phyloP scores from a whole-genome alignment of 2,113 vertebrate species.

The Percopsis transmontana region DNA sequence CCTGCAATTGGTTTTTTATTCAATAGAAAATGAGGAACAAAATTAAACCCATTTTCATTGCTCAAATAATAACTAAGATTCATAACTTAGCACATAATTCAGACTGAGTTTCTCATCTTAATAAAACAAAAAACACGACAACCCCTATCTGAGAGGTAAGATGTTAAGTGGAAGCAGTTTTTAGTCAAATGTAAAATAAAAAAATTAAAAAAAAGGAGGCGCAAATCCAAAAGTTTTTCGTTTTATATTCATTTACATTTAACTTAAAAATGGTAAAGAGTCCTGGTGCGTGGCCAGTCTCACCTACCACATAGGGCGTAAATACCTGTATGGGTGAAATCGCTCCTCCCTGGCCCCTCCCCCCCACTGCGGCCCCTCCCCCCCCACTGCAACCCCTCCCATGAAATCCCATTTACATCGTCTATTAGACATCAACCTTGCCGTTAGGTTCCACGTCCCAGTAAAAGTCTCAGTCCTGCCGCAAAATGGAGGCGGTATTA shows the following conservation, averaged over 20 bases:
- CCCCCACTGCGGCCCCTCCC: constrained; percentile 26
- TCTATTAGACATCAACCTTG: constrained; percentile 53
- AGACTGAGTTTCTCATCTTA: constrained; percentile 39
- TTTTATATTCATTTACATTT: constrained; percentile 80
- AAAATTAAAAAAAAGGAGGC: constrained; percentile 68
- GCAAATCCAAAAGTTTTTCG: constrained; percentile 60
- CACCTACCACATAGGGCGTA: constrained; percentile 71
- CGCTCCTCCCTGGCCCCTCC: constrained; percentile 41
- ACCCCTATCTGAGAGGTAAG: constrained; percentile 49
- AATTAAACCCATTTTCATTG: constrained; percentile 57
- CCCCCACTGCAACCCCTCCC: constrained; percentile 8
- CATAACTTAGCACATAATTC: constrained; percentile 56
- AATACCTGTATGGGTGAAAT: constrained; percentile 66
- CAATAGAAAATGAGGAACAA: constrained; percentile 69
- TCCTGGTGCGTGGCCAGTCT: constrained; percentile 77
- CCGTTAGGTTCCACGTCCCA: constrained; percentile 73
- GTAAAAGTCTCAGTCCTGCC: constrained; percentile 80
- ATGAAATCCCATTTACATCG: constrained; percentile 63
- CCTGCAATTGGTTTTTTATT: constrained; percentile 84
- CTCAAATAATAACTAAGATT: constrained; percentile 54
- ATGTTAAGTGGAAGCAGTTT: constrained; percentile 72
- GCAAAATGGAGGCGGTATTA: constrained; percentile 77
- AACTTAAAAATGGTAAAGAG: constrained; percentile 80
- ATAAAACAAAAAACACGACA: constrained; percentile 29
- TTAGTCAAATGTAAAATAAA: constrained; percentile 66